These are phyloP conservation scores for Sebastes matsubarae DNA, from an alignment of 2,797 vertebrate genomes.

Conservation along the genomic window DNA sequence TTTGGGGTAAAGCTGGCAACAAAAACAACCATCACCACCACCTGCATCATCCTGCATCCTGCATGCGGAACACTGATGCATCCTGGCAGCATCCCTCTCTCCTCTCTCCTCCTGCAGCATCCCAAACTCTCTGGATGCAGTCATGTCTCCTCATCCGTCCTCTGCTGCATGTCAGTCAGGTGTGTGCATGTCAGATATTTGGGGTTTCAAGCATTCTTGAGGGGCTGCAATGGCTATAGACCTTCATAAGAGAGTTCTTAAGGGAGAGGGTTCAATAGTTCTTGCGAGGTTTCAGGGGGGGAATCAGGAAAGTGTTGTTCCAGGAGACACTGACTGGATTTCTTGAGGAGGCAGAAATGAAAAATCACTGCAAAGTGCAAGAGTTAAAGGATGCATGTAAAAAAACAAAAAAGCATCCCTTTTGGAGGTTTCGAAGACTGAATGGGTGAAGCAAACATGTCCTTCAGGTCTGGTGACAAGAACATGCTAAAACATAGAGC, in stretches of 20 bases:
- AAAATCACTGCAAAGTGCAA: not conserved
- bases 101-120: conserved; percentile 35
- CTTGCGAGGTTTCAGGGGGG: not conserved
- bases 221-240: not conserved
- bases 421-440: too few relatives aligned
- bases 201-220: not conserved
- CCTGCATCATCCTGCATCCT: conserved; percentile 16
- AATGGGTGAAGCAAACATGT: too few relatives aligned
- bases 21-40: not conserved
- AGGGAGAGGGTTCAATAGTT: not conserved
- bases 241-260: not conserved
- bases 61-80: conserved; percentile 40
- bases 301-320: not conserved
- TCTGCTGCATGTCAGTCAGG: conserved; percentile 11
- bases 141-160: not conserved
- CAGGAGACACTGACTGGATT: not conserved
- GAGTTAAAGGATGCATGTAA: not conserved
- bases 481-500: too few relatives aligned
- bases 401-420: too few relatives aligned
- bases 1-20: conserved; percentile 1
- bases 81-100: conserved; percentile 7
- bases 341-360: not conserved
- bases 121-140: conserved; percentile 47
- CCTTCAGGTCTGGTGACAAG: too few relatives aligned
- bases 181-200: conserved; percentile 28